phyloP scores from a whole-genome alignment of 2,797 vertebrate genomes.

The Threskiornis aethiopicus region DNA sequence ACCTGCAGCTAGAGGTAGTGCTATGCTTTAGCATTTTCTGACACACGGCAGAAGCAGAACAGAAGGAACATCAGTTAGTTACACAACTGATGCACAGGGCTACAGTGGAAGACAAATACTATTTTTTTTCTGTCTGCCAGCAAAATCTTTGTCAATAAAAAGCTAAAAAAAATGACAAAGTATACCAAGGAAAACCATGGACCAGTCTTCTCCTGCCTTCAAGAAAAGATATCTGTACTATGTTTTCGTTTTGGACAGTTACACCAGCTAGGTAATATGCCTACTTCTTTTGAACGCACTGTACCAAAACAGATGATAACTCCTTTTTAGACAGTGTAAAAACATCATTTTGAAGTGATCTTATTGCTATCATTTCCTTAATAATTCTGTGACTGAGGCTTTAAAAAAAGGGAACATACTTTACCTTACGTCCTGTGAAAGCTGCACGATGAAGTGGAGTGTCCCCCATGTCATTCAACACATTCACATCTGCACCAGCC shows the following conservation, averaged over 20 bases:
- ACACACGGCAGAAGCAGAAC: neutral
- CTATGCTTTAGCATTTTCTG: neutral
- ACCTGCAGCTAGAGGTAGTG: neutral
- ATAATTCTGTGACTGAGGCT: neutral
- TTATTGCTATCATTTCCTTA: neutral
- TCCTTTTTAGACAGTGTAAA: neutral
- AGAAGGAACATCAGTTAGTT: neutral
- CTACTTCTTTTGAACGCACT: neutral
- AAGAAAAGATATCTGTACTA: neutral
- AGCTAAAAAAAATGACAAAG: neutral
- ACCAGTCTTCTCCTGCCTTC: neutral
- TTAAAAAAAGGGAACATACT: neutral
- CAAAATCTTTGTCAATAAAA: neutral
- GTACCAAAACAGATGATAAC: neutral
- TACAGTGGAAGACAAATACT: neutral
- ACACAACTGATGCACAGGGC: neutral
- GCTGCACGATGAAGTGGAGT: slow-evolving; percentile 90
- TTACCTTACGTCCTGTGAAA: slow-evolving; percentile 86
- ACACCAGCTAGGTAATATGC: neutral
- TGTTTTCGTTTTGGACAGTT: neutral
- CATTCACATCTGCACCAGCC: slow-evolving; percentile 86
- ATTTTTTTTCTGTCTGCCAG: neutral
- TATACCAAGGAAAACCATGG: neutral
- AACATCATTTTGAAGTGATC: neutral
- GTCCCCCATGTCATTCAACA: slow-evolving; percentile 88